A percentile compares a stretch with the other conserved stretches of the same genome.
Conservation (phyloP, 1,140 invertebrate genomes). For the Heterodera schachtii region DNA sequence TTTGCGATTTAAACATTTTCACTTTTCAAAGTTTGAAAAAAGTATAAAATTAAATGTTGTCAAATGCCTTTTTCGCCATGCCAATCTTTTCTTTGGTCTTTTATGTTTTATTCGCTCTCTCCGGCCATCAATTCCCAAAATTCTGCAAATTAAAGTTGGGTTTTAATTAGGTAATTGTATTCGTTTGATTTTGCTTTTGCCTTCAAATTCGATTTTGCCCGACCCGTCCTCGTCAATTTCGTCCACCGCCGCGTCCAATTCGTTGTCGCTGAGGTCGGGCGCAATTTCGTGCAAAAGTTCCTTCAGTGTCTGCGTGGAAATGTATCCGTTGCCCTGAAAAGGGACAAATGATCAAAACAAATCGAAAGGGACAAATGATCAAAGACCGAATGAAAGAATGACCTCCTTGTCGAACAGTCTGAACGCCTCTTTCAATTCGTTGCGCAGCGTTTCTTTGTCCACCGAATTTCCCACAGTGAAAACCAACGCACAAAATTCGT, state of each 20-base stretch:
- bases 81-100: too few species aligned
- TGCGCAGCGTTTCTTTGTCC: slow-evolving; percentile 61
- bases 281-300: slow-evolving; percentile 61
- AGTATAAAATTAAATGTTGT: neutral
- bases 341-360: neutral
- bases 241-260: slow-evolving; percentile 59
- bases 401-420: slow-evolving; percentile 62
- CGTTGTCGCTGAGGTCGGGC: slow-evolving; percentile 55
- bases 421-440: slow-evolving; percentile 62
- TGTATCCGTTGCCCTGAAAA: slow-evolving; percentile 59
- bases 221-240: slow-evolving; percentile 63
- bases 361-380: too few species aligned
- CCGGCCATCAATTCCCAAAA: slow-evolving; percentile 54
- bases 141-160: slow-evolving; percentile 36
- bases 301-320: slow-evolving; percentile 59
- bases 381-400: neutral
- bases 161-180: neutral
- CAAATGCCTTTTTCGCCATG: neutral
- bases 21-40: neutral
- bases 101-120: slow-evolving; percentile 51
- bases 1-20: too few species aligned
- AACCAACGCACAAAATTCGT: slow-evolving; percentile 62
- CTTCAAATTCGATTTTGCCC: slow-evolving; percentile 62
- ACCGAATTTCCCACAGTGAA: slow-evolving; percentile 63
- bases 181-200: slow-evolving; percentile 22